These are phyloP conservation scores for Euphonia xanthogaster DNA, from an alignment of 2,797 vertebrate species.

Conservation along the genomic window DNA sequence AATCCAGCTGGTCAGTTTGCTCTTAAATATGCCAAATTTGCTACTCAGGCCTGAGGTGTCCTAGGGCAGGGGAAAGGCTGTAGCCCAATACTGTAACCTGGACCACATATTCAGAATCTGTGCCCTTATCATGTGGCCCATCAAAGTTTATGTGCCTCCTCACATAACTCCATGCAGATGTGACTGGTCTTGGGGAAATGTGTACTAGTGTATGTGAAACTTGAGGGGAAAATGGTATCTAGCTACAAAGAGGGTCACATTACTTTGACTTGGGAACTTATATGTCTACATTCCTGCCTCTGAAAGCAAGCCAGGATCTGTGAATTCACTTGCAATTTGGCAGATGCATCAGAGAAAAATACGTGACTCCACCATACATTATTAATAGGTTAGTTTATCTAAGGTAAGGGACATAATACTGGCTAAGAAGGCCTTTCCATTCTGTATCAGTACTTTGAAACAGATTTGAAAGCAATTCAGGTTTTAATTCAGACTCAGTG, in stretches of 20 bases:
- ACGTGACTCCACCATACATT: background rate
- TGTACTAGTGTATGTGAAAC: background rate
- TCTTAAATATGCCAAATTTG: background rate
- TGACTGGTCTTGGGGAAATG: background rate
- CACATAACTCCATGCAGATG: background rate
- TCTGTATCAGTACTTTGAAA: constrained; percentile 22
- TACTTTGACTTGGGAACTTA: background rate
- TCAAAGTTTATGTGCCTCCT: background rate
- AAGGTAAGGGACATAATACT: constrained; percentile 19
- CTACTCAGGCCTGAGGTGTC: background rate
- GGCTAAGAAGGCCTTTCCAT: background rate
- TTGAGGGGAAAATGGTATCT: background rate
- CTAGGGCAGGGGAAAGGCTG: background rate
- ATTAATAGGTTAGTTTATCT: constrained; percentile 6
- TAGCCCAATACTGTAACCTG: background rate
- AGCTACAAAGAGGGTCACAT: background rate
- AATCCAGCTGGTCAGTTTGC: background rate
- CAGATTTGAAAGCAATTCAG: constrained; percentile 6
- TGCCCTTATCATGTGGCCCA: background rate
- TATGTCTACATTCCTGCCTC: background rate
- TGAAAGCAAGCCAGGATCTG: constrained; percentile 9
- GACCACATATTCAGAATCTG: background rate
- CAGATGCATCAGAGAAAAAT: background rate
- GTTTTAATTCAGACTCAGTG: background rate
- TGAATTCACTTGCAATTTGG: constrained; percentile 3